Conservation (phyloP, 1,140 invertebrate species). For the Calephelis nemesis region DNA sequence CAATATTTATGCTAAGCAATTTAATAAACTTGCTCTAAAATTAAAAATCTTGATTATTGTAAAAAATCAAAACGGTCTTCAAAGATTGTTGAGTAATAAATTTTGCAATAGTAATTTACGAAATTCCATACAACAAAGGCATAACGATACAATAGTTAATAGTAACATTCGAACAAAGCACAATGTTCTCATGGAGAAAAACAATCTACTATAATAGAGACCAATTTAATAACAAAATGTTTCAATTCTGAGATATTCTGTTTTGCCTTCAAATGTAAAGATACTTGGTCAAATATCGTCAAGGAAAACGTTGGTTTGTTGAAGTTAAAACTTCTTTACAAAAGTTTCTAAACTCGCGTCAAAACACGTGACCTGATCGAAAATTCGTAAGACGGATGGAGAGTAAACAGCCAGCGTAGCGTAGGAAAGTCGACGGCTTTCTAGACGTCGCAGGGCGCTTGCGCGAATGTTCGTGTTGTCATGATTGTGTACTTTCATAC, state of each 20-base stretch:
- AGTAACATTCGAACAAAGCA: slow-evolving; percentile 32
- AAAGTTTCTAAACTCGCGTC: too few relatives aligned
- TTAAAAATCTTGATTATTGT: background rate
- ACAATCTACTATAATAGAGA: slow-evolving; percentile 26
- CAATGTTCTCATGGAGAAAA: slow-evolving; percentile 31
- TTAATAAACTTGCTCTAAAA: background rate
- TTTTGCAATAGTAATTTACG: slow-evolving; percentile 25
- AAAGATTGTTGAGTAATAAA: background rate
- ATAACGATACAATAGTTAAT: slow-evolving; percentile 35
- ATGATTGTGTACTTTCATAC: too few relatives aligned
- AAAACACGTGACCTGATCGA: too few relatives aligned
- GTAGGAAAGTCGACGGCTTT: too few relatives aligned
- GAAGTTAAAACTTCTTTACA: too few relatives aligned
- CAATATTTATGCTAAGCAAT: too few relatives aligned
- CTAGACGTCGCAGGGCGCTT: too few relatives aligned
- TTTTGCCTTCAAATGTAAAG: background rate
- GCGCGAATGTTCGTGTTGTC: too few relatives aligned
- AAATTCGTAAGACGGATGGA: too few relatives aligned
- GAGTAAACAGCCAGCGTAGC: too few relatives aligned
- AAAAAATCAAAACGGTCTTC: background rate
- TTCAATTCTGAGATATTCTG: slow-evolving; percentile 6
- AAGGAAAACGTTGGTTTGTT: too few relatives aligned
- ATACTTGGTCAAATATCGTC: too few relatives aligned
- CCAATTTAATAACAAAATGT: slow-evolving; percentile 6
- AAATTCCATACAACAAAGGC: slow-evolving; percentile 28